Evolutionary conservation across 2,797 vertebrate genomes (phyloP).

Genomic region (Uromys caudimaculatus): DNA sequence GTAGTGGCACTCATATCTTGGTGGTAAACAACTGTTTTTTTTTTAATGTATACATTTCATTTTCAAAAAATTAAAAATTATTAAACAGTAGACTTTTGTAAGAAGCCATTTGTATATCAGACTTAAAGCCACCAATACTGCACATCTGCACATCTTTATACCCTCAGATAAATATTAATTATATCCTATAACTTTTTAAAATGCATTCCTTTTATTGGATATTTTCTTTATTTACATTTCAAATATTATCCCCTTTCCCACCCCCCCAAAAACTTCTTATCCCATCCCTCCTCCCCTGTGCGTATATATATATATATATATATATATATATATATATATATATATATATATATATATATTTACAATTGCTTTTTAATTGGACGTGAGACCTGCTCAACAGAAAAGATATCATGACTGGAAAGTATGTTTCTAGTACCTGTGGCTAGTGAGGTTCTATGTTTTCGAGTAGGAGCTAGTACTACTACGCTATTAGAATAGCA

Average conservation of each 20-base stretch:
- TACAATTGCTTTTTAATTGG: background rate
- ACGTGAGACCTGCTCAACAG: background rate
- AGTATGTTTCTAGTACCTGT: background rate
- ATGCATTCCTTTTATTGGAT: too few relatives aligned
- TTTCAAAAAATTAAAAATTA: background rate
- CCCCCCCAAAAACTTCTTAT: too few relatives aligned
- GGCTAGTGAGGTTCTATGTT: background rate
- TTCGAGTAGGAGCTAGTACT: too few relatives aligned
- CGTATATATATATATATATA: too few relatives aligned
- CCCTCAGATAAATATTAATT: slow-evolving; percentile 9
- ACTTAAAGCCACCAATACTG: background rate
- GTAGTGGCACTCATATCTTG: background rate
- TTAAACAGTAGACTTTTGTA: background rate
- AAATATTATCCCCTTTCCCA: too few relatives aligned
- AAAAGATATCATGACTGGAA: background rate
- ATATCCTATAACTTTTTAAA: background rate
- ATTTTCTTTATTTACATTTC: too few relatives aligned
- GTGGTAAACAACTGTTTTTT: background rate
- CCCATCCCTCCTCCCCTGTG: too few relatives aligned
- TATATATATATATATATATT: too few relatives aligned
- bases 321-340: too few relatives aligned
- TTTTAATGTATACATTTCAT: background rate
- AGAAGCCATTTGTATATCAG: background rate
- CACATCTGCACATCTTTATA: background rate
- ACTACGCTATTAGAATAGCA: too few relatives aligned